Conservation (phyloP, 2,797 vertebrate genomes). For the Alosa sapidissima region DNA sequence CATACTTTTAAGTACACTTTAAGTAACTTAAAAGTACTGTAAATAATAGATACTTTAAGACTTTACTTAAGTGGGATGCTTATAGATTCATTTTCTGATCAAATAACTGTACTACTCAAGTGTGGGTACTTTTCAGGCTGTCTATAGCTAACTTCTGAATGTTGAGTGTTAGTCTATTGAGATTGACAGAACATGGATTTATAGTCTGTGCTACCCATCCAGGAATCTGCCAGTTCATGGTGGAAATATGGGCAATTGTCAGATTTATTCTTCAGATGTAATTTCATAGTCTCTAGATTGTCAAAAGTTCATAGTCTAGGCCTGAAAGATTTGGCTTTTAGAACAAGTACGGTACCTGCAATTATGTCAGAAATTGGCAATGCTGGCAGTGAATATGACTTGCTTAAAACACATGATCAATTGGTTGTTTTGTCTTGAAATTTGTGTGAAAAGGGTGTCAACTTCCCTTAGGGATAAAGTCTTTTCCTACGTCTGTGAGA, state of each 20-base stretch:
- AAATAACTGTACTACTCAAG: no score
- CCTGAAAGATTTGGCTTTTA: neutral
- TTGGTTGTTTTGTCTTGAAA: neutral
- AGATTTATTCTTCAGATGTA: neutral
- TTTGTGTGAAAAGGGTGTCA: conserved; percentile 15
- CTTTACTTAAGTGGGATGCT: no score
- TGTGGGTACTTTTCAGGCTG: neutral
- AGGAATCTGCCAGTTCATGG: neutral
- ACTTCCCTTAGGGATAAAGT: conserved; percentile 36
- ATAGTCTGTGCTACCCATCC: neutral
- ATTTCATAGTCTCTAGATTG: neutral
- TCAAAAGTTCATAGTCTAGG: neutral
- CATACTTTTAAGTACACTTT: no score
- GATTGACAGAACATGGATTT: neutral
- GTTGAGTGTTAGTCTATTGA: neutral
- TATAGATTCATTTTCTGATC: no score
- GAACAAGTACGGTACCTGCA: neutral
- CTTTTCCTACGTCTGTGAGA: neutral
- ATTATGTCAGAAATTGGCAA: neutral
- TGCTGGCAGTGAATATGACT: neutral
- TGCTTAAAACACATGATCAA: neutral
- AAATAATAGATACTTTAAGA: no score
- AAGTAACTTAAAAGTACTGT: no score
- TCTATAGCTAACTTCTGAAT: neutral
- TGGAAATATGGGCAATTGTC: neutral